Percentiles rank a stretch among this genome's conserved stretches.
Conservation (phyloP, 2,113 vertebrate genomes). For the Perccottus glenii region DNA sequence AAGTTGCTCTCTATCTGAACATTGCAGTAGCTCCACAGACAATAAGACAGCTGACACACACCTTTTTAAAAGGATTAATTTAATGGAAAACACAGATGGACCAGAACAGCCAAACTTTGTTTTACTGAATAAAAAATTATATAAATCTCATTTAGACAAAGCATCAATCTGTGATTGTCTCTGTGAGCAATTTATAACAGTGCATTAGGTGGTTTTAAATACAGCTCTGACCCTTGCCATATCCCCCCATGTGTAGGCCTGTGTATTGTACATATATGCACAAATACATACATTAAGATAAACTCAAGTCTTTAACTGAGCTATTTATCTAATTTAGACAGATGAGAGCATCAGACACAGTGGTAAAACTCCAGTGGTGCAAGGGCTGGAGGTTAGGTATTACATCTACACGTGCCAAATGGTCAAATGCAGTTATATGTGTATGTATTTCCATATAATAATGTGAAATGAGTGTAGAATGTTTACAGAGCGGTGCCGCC, state of each 20-base stretch:
- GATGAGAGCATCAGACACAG: constrained; percentile 9
- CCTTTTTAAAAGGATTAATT: too few relatives aligned
- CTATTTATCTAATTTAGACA: constrained; percentile 20
- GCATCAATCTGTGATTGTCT: too few relatives aligned
- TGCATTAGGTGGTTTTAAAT: neutral
- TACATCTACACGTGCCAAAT: constrained; percentile 29
- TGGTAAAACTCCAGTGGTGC: neutral
- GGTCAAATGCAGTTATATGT: constrained; percentile 26
- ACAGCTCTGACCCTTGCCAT: constrained; percentile 1
- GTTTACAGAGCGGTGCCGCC: neutral
- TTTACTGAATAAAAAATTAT: too few relatives aligned
- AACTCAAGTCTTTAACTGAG: neutral
- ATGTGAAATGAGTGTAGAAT: neutral
- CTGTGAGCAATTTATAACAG: neutral
- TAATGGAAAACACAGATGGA: too few relatives aligned
- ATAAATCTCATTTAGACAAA: too few relatives aligned
- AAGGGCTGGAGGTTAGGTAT: constrained; percentile 17
- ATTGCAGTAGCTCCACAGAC: too few relatives aligned
- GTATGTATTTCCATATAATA: neutral
- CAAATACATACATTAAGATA: neutral
- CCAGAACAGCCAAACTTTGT: too few relatives aligned
- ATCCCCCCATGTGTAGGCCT: constrained; percentile 11
- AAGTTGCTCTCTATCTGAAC: too few relatives aligned
- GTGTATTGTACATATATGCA: neutral
- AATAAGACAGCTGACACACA: too few relatives aligned